Evolutionary conservation across 2,888 invertebrate genomes (phyloP), one percentile per base, ranked within the genome.

Genomic region (Chironomus tentans): DNA sequence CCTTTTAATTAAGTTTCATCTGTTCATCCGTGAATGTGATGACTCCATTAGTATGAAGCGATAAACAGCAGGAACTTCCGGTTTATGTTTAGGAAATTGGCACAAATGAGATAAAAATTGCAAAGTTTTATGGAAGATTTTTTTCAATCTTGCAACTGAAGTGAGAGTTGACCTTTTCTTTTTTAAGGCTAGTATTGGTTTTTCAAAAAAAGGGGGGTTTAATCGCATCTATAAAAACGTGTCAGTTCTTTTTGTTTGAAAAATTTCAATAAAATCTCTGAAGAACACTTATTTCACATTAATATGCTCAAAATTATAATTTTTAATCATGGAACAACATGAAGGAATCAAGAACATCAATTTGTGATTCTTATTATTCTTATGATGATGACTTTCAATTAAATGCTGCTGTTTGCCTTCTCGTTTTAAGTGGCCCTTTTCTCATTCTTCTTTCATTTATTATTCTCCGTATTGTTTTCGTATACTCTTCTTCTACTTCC

Each of bases 321-420:
- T 62, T 62, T 62, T 62, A 62, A 62, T 56, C 15, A 56, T 22
- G 62, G 12, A 65, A n/a, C 7, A 65, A 12, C 65, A 65, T 13
- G 13, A 13, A 10, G 22, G 24, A 65, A 24, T 22, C 5, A 65
- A 24, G 13, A 65, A 65, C 22, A 65, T 65, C 18, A 65, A 21
- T 65, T 65, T 21, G 24, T 56, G 15, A 56, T 56, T 56, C 22
- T 21, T 22, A 21, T 65, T 65, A 21, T 21, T 10, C 21, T 18
- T 13, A 65, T 65, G 65, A 24, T 65, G 65, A 65, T 65, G 65
- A 65, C 21, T 65, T 21, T 65, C 65, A 65, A 65, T 65, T 65
- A 65, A 65, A 24, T 56, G 15, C 56, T 56, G 56, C 56, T 56
- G 56, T 18, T 56, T 56, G 18, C 56, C 38, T 38, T 38, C 38